Percentiles rank a stretch among this genome's conserved stretches.
Conservation (phyloP, 2,797 vertebrate genomes). For the Oryzias sinensis region DNA sequence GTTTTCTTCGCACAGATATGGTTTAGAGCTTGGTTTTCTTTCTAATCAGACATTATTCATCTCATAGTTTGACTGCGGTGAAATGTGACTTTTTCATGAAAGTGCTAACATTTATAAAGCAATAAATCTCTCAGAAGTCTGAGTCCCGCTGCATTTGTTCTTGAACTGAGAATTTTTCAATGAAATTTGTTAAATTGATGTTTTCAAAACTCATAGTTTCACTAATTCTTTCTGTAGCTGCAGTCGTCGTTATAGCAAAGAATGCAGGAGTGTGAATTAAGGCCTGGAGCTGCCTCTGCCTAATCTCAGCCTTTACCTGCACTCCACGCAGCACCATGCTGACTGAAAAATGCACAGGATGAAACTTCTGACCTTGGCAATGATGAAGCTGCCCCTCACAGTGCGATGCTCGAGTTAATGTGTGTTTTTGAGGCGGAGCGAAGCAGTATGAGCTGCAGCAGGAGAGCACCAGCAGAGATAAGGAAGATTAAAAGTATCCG, state of each 20-base stretch:
- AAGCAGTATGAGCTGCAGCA: conserved; percentile 35
- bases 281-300: neutral
- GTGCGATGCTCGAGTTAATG: conserved; percentile 24
- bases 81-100: neutral
- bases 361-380: conserved; percentile 39
- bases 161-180: conserved; percentile 6
- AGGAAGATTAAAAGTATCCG: conserved; percentile 68
- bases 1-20: too few species aligned
- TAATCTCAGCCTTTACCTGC: conserved; percentile 13
- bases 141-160: neutral
- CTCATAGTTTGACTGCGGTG: too few species aligned
- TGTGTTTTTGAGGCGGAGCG: conserved; percentile 23
- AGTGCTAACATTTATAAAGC: neutral
- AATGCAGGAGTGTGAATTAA: conserved; percentile 1
- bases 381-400: conserved; percentile 9
- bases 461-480: conserved; percentile 55
- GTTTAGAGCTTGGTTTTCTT: too few species aligned
- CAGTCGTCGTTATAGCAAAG: neutral
- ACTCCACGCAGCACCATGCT: neutral
- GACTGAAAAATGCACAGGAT: conserved; percentile 12
- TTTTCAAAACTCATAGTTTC: neutral
- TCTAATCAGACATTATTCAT: too few species aligned
- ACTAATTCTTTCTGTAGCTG: fast-evolving
- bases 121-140: neutral
- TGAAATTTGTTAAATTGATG: neutral